A percentile compares a stretch with the other conserved stretches of the same genome.
These are phyloP conservation scores for Sparidentex hasta DNA, from an alignment of 2,797 vertebrate species.

Conservation along the genomic window DNA sequence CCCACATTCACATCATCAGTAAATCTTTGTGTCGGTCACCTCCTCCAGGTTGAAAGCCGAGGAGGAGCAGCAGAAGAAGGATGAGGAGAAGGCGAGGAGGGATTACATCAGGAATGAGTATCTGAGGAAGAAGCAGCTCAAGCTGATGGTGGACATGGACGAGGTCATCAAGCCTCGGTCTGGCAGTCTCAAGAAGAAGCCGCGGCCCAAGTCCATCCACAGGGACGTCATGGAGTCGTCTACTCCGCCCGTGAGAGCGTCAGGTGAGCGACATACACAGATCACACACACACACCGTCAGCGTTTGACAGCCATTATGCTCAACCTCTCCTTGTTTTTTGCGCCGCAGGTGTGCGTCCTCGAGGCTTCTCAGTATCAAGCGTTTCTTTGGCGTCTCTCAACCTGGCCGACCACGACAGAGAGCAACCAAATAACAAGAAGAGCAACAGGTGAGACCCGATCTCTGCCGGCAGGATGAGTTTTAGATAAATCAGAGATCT, in stretches of 20 bases:
- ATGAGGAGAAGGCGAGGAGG: constrained; percentile 91
- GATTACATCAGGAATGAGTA: constrained; percentile 96
- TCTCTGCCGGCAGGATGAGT: not conserved
- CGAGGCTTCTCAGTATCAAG: constrained; percentile 94
- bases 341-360: constrained; percentile 87
- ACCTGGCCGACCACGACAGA: constrained; percentile 92
- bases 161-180: constrained; percentile 92
- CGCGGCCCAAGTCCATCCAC: constrained; percentile 96
- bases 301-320: not conserved
- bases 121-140: constrained; percentile 94
- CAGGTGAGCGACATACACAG: constrained; percentile 83
- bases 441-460: constrained; percentile 89
- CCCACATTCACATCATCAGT: not conserved
- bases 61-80: constrained; percentile 95
- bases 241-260: constrained; percentile 86
- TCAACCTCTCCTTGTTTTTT: constrained; percentile 51
- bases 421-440: constrained; percentile 93
- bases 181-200: constrained; percentile 92
- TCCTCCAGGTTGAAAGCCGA: constrained; percentile 91
- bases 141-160: constrained; percentile 97
- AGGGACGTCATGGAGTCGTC: constrained; percentile 93
- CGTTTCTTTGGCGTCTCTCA: constrained; percentile 95
- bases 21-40: not conserved
- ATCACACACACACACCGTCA: rapidly evolving
- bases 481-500: not conserved